Evolutionary conservation across 2,113 vertebrate species (phyloP).

Genomic region (Lathamus discolor): DNA sequence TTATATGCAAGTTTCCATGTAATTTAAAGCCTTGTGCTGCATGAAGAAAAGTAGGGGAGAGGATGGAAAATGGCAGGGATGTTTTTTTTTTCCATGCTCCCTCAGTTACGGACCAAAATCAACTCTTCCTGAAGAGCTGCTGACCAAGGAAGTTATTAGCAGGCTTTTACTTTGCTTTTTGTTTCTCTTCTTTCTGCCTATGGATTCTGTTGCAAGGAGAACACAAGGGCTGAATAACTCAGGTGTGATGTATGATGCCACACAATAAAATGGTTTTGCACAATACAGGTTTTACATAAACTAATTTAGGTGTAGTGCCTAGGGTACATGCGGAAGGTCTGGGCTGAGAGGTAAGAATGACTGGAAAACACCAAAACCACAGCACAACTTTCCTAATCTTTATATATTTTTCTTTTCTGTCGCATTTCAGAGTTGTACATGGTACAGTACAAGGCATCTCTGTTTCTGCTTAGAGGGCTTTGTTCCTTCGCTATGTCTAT

Average conservation of each 20-base stretch:
- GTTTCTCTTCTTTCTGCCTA: not conserved
- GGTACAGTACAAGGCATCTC: not conserved
- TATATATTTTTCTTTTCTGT: not conserved
- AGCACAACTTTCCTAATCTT: not conserved
- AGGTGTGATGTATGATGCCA: not conserved
- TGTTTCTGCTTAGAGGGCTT: not conserved
- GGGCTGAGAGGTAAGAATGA: rapidly evolving
- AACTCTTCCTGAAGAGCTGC: not conserved
- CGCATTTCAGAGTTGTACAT: not conserved
- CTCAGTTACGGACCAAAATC: not conserved
- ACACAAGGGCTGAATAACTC: not conserved
- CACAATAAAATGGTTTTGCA: not conserved
- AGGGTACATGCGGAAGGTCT: not conserved
- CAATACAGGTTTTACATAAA: not conserved
- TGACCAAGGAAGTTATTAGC: not conserved
- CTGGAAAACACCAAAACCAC: not conserved
- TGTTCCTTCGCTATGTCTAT: not conserved
- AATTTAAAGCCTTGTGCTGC: not conserved
- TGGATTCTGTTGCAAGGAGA: not conserved
- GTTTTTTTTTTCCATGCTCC: not conserved
- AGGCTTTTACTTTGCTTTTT: not conserved
- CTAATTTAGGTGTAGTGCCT: not conserved
- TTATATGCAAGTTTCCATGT: not conserved
- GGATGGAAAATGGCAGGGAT: not conserved
- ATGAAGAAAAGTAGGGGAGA: not conserved